Percentiles rank a stretch among this genome's conserved stretches.
phyloP scores from a whole-genome alignment of 2,113 vertebrate genomes.

The Danionella cerebrum region DNA sequence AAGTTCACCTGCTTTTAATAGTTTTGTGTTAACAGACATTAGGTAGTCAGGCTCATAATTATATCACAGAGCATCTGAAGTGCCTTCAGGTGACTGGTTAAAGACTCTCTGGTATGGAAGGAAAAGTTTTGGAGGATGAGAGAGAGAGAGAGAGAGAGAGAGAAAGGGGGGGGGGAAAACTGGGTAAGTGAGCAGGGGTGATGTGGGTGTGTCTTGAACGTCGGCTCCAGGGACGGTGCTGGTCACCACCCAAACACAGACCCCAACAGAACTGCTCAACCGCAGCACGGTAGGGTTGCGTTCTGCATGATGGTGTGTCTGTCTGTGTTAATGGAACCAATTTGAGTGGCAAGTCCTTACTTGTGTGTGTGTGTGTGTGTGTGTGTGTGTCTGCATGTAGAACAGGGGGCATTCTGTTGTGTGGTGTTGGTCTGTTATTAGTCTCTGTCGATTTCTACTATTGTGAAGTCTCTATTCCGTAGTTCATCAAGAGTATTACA shows the following conservation, averaged over 20 bases:
- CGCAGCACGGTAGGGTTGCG: slow-evolving; percentile 45
- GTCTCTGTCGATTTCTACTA: background rate
- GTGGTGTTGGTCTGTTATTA: background rate
- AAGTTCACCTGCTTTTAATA: background rate
- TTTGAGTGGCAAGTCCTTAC: slow-evolving; percentile 5
- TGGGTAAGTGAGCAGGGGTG: slow-evolving; percentile 37
- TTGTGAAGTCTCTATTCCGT: background rate
- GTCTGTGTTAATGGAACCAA: background rate
- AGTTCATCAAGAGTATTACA: background rate
- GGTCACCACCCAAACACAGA: slow-evolving; percentile 38
- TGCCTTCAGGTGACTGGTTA: background rate
- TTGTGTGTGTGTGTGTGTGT: slow-evolving; percentile 33
- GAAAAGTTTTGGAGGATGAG: background rate
- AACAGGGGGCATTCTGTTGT: background rate
- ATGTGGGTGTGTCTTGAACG: slow-evolving; percentile 42
- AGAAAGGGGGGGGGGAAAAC: too few species aligned
- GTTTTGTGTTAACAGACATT: slow-evolving; percentile 2
- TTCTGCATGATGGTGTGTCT: slow-evolving; percentile 23
- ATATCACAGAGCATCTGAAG: background rate
- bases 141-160: background rate
- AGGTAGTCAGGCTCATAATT: background rate
- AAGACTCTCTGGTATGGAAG: background rate
- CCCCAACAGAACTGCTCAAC: slow-evolving; percentile 39
- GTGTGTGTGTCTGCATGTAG: slow-evolving; percentile 37
- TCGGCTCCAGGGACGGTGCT: slow-evolving; percentile 30